Evolutionary conservation across 2,797 vertebrate genomes (phyloP), one percentile per base, ranked within the genome.

Genomic region (Enteromius paludinosus): DNA sequence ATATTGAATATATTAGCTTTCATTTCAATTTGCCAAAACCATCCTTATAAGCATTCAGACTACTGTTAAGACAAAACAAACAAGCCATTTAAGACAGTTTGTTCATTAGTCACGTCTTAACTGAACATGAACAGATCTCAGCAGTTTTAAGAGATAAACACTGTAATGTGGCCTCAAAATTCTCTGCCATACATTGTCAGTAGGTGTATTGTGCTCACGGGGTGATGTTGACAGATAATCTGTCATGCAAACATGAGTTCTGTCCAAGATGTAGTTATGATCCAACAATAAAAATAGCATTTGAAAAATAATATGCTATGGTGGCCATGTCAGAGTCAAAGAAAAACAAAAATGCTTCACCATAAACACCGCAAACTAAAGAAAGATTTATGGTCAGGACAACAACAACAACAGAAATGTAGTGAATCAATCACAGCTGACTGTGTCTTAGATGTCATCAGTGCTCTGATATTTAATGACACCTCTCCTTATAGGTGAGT

Each of bases 191-290:
- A 17, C 25, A 66, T 73, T 35, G 52, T 81, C 23, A 35, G 23
- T 59, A 23, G 54, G 61, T 61, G 28, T 61, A 64, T 49, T 64
- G 28, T 25, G 65, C 45, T 52, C 30, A 59, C 11, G 12, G 45
- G 66, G 25, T 76, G 62, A 62, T 69, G 30, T 30, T 54, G 38
- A 23, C 52, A 78, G 75, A 75, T 38, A 79, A 79, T 75, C 70
- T 52, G 70, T n/a, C 18, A 25, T 25, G 14, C 30, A 56, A 23
- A 74, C 30, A 4, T 5, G 33, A 74, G 33, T 23, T 56, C 71
- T 38, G 49, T 74, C 30, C 45, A 72, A 33, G 70, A 72, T 33
- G 45, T 12, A 12, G 10, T n/a, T 72, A 30, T 14, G 25, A 52
- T 33, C 12, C 6, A 74, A 56, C 30, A 74, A 74, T 38, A 23